Percentiles rank a stretch among this genome's conserved stretches.
Conservation (phyloP, 2,113 vertebrate genomes). For the Cercocebus atys region DNA sequence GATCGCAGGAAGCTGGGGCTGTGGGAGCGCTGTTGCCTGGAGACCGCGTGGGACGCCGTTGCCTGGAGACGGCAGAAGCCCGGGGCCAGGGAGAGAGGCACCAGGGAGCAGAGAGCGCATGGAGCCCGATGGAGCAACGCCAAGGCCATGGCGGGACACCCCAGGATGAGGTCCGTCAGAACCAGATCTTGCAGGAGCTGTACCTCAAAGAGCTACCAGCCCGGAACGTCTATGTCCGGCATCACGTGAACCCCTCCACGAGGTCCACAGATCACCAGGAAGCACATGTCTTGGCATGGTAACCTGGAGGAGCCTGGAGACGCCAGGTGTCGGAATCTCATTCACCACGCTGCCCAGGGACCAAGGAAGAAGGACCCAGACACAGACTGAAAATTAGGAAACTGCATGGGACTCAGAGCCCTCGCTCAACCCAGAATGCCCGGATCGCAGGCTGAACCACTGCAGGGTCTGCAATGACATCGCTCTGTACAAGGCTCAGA, state of each 20-base stretch:
- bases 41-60: no score
- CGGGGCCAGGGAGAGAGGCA: no score
- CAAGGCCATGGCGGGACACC: no score
- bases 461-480: background rate
- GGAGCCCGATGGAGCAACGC: no score
- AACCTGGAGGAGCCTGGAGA: background rate
- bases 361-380: background rate
- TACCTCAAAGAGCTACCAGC: background rate
- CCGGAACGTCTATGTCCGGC: background rate
- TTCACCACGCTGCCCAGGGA: background rate
- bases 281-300: background rate
- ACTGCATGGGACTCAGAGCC: background rate
- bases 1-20: no score
- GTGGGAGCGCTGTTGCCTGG: no score
- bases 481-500: background rate
- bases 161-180: background rate
- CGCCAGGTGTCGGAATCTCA: fast-evolving
- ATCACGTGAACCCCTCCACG: background rate
- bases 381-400: background rate
- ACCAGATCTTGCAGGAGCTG: background rate
- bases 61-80: no score
- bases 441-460: background rate
- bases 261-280: background rate
- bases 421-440: background rate
- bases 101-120: no score